A percentile compares a stretch with the other conserved stretches of the same genome.
phyloP scores from a whole-genome alignment of 2,888 invertebrate genomes.

The Ferdinandea cuprea region DNA sequence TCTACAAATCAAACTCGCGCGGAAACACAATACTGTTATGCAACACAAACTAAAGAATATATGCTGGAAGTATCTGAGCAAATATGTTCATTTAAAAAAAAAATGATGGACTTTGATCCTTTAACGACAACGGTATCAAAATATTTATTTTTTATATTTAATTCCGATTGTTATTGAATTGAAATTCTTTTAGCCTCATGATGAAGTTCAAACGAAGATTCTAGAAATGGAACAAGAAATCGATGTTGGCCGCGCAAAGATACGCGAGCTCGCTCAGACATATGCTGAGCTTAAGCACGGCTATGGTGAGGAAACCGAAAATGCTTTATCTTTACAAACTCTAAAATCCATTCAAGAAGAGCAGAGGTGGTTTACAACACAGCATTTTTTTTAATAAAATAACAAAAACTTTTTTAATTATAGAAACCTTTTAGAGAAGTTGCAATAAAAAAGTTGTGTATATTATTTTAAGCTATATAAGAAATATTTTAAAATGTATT shows the following conservation, averaged over 20 bases:
- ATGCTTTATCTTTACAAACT: constrained; percentile 4
- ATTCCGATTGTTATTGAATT: not conserved
- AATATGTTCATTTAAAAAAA: not conserved
- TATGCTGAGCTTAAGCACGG: not conserved
- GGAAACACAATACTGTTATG: not conserved
- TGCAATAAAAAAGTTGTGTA: not conserved
- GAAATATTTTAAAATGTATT: too few relatives aligned
- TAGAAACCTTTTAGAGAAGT: constrained; percentile 1
- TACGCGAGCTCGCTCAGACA: constrained; percentile 10
- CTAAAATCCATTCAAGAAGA: constrained; percentile 24
- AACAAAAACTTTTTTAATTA: constrained; percentile 4
- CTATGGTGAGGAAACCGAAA: not conserved
- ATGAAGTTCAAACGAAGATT: constrained; percentile 15
- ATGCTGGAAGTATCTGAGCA: not conserved
- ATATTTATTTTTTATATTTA: not conserved
- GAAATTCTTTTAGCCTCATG: constrained; percentile 9
- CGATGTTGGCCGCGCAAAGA: constrained; percentile 1
- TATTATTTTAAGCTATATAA: too few relatives aligned
- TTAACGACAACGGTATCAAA: constrained; percentile 30
- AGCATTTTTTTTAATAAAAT: too few relatives aligned
- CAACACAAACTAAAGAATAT: not conserved
- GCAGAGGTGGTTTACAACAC: constrained; percentile 10
- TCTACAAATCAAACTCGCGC: not conserved
- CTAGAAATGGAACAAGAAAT: constrained; percentile 3
- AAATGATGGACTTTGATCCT: constrained; percentile 16